These are phyloP conservation scores for Anastrepha obliqua DNA, from an alignment of 1,140 invertebrate species.

Conservation along the genomic window DNA sequence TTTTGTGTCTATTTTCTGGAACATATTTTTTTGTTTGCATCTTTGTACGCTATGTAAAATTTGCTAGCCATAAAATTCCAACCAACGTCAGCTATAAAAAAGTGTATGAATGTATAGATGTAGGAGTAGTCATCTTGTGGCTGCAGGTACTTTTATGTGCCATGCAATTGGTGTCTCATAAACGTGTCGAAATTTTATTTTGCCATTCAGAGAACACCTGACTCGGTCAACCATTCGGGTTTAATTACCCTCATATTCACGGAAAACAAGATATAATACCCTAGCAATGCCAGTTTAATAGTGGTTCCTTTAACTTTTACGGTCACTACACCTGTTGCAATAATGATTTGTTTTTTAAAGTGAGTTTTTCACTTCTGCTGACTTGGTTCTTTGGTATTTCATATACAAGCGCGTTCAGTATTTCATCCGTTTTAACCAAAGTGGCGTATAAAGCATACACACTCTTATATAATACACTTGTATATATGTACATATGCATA, in stretches of 20 bases:
- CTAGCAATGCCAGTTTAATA: not conserved
- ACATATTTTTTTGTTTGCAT: slow-evolving; percentile 6
- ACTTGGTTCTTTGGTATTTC: too few relatives aligned
- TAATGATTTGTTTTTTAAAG: not conserved
- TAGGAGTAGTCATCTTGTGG: not conserved
- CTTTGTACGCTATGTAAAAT: not conserved
- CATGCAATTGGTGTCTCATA: not conserved
- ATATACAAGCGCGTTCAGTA: too few relatives aligned
- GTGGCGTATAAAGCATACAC: too few relatives aligned
- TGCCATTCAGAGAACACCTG: not conserved
- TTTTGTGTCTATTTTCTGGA: not conserved
- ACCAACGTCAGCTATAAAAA: not conserved
- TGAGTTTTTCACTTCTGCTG: not conserved
- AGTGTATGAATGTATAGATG: not conserved
- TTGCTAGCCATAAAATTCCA: slow-evolving; percentile 23
- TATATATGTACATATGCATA: not conserved
- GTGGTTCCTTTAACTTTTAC: not conserved
- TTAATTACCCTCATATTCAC: not conserved
- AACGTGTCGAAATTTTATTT: slow-evolving; percentile 6
- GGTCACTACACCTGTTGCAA: slow-evolving; percentile 12
- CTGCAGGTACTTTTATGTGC: slow-evolving; percentile 28
- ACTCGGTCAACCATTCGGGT: not conserved
- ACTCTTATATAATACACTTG: too few relatives aligned
- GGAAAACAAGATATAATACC: not conserved
- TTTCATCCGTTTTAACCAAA: too few relatives aligned